Evolutionary conservation across 2,888 invertebrate species (phyloP).

Genomic region (Apodemia duryi): DNA sequence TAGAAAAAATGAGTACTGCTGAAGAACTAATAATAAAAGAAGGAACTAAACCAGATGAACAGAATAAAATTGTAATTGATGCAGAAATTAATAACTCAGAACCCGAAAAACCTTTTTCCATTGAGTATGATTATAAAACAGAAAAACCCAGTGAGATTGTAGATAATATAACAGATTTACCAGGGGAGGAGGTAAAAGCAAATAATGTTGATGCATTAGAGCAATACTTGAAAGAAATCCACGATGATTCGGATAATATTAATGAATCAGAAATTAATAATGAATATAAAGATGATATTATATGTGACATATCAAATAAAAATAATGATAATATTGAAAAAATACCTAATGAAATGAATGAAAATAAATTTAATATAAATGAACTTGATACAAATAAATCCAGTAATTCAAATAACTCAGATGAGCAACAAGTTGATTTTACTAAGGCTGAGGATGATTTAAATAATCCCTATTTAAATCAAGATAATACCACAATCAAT

Average conservation of each 20-base stretch:
- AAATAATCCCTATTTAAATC: not conserved
- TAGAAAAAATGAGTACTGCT: not conserved
- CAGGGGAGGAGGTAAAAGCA: not conserved
- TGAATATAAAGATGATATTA: not conserved
- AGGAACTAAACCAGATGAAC: not conserved
- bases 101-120: not conserved
- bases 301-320: not conserved
- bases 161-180: not conserved
- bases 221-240: slow-evolving; percentile 2
- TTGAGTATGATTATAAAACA: not conserved
- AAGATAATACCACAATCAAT: not conserved
- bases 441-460: not conserved
- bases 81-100: not conserved
- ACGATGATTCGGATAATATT: not conserved
- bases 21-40: not conserved
- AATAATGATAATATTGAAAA: too few species aligned
- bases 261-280: slow-evolving; percentile 5
- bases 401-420: not conserved
- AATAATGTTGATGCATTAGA: slow-evolving; percentile 4
- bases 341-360: too few species aligned
- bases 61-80: not conserved
- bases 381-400: too few species aligned
- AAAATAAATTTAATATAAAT: too few species aligned
- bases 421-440: not conserved
- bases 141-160: not conserved